phyloP scores from a whole-genome alignment of 2,797 vertebrate genomes.

The Decapterus maruadsi region DNA sequence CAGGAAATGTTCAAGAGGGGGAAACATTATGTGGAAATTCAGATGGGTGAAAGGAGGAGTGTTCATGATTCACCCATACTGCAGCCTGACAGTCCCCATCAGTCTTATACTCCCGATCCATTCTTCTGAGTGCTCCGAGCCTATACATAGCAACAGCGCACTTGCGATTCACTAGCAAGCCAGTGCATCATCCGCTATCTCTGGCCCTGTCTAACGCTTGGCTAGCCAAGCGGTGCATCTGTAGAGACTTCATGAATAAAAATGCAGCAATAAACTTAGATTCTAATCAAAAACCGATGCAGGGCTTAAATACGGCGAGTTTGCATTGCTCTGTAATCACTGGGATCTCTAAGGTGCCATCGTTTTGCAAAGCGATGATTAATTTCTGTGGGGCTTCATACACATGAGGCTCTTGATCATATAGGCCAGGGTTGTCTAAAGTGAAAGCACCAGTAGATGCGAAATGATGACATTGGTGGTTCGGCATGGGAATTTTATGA shows the following conservation, averaged over 20 bases:
- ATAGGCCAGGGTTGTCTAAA: conserved; percentile 19
- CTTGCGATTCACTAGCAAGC: conserved; percentile 56
- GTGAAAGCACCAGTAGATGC: conserved; percentile 19
- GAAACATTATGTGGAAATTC: conserved; percentile 54
- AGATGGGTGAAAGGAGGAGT: conserved; percentile 51
- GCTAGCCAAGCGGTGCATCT: conserved; percentile 58
- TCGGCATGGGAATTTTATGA: conserved; percentile 37
- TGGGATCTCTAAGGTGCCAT: conserved; percentile 57
- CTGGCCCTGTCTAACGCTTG: conserved; percentile 56
- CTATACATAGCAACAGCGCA: conserved; percentile 69
- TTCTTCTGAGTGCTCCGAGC: conserved; percentile 53
- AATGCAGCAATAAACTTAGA: conserved; percentile 67
- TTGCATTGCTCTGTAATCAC: conserved; percentile 59
- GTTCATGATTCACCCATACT: conserved; percentile 67
- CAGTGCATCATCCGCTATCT: conserved; percentile 72
- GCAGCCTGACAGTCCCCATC: conserved; percentile 64
- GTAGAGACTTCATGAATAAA: conserved; percentile 70
- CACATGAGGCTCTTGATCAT: conserved; percentile 53
- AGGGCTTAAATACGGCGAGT: conserved; percentile 53
- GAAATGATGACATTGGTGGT: conserved; percentile 51
- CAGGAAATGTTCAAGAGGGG: conserved; percentile 40
- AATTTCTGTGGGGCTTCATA: conserved; percentile 45
- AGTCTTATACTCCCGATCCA: conserved; percentile 57
- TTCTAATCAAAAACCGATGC: conserved; percentile 66
- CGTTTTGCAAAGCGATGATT: conserved; percentile 58